Conservation (phyloP, 2,113 vertebrate species). For the Malurus cyaneus region DNA sequence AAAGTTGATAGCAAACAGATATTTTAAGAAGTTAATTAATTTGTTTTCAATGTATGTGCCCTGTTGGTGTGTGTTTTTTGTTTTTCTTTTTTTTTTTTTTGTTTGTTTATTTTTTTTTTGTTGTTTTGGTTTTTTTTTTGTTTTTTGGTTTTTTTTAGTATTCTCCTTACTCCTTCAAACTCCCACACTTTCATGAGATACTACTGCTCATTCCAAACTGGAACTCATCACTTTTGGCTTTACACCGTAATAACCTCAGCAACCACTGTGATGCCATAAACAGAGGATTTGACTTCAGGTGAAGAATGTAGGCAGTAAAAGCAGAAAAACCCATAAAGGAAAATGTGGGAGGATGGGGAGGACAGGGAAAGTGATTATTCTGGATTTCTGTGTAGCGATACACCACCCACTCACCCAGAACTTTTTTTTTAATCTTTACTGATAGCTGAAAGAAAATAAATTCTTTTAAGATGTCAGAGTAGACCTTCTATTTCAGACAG, state of each 20-base stretch:
- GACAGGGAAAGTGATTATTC: slow-evolving; percentile 35
- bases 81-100: rapidly evolving
- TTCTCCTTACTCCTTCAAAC: neutral
- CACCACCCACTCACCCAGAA: neutral
- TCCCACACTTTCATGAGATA: neutral
- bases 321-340: slow-evolving; percentile 11
- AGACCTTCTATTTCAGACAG: neutral
- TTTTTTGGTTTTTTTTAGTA: rapidly evolving
- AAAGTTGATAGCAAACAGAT: neutral
- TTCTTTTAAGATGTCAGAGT: neutral
- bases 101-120: no score
- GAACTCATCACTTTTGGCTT: slow-evolving; percentile 26
- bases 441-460: neutral
- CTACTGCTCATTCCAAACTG: neutral
- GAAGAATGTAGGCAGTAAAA: slow-evolving; percentile 49
- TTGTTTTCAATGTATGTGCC: neutral
- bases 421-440: neutral
- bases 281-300: slow-evolving; percentile 51
- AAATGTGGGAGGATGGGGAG: slow-evolving; percentile 23
- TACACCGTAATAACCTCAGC: neutral
- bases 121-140: no score
- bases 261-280: slow-evolving; percentile 41
- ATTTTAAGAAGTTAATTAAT: neutral
- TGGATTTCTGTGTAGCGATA: neutral
- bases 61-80: no score